Evolutionary conservation across 2,888 invertebrate species (phyloP), one percentile per base, ranked within the genome.

Genomic region (Agrochola lychnidis): DNA sequence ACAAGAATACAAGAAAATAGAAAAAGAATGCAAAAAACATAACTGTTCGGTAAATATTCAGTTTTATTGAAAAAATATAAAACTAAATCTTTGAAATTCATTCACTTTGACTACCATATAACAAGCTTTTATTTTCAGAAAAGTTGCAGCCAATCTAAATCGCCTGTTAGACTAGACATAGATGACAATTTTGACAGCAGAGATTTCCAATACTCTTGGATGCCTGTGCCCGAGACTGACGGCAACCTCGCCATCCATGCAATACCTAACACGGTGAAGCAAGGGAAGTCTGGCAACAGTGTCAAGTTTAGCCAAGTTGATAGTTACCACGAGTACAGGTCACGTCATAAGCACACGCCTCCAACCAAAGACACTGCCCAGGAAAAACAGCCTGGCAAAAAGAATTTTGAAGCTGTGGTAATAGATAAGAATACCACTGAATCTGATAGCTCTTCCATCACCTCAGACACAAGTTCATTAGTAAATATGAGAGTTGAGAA

Each of bases 141-240:
- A 81, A 76, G 66, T 14, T 79, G 74, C 68, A 90, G 79, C 62
- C 90, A 88, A 78, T 90, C 93, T 4, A 91, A 89, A 81, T 92
- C 93, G 14, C 93, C 94, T 61, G 59, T 81, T 4, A 90, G 84
- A 78, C 78, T 48, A 10, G 86, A 83, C 12, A 7, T 78, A 12
- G 86, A 87, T 10, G 84, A 89, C 36, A 89, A 91, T 71, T 90
- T 90, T 63, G 88, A 90, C 42, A 86, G 78, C 40, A 90, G 89
- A 73, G 93, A 95, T 78, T 92, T 94, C 64, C 93, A 95, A 83
- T 96, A 96, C 81, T 95, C 96, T 14, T 96, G 96, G 96, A 94
- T 96, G 95, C 96, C 96, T 9, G 95, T 96, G 1, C 96, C 96
- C 0, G 96, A 96, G n/a, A 90, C 93, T 67, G 96, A 96, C 71